Conservation (phyloP, 2,113 vertebrate species). For the Misgurnus mizolepis region DNA sequence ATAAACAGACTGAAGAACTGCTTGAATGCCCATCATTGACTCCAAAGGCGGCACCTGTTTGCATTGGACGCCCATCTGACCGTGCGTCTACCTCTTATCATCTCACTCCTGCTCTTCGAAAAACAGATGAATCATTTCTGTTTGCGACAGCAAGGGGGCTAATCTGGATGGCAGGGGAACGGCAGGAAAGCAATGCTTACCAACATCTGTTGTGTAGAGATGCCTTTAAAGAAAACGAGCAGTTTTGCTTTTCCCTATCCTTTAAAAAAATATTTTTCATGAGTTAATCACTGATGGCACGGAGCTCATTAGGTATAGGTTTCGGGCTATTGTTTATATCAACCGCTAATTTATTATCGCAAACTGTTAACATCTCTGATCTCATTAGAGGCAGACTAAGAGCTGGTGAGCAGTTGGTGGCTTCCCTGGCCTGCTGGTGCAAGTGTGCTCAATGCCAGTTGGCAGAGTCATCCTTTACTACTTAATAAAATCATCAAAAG, state of each 20-base stretch:
- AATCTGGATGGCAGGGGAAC: constrained; percentile 17
- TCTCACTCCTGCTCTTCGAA: constrained; percentile 6
- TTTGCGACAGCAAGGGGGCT: constrained; percentile 23
- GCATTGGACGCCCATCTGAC: constrained; percentile 13
- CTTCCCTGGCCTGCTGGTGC: constrained; percentile 69
- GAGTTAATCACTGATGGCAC: constrained; percentile 74
- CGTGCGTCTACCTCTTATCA: neutral
- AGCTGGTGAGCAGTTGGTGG: constrained; percentile 63
- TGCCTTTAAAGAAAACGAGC: constrained; percentile 53
- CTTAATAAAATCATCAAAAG: constrained; percentile 86
- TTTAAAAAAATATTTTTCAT: constrained; percentile 61
- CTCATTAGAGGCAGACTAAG: constrained; percentile 64
- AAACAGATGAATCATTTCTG: constrained; percentile 17
- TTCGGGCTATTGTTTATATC: constrained; percentile 74
- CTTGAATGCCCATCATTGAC: neutral
- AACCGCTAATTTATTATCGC: constrained; percentile 76
- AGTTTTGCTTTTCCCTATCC: neutral
- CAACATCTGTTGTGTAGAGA: constrained; percentile 72
- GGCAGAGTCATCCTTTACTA: constrained; percentile 69
- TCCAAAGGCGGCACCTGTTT: constrained; percentile 28
- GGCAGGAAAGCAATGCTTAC: constrained; percentile 65
- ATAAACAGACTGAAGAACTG: neutral
- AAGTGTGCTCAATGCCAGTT: constrained; percentile 70
- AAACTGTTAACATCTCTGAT: constrained; percentile 72
- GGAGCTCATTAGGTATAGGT: constrained; percentile 75